Base-by-base conservation (phyloP, 2,888 invertebrate genomes). In the Scaptodrosophila latifasciaeformis region DNA sequence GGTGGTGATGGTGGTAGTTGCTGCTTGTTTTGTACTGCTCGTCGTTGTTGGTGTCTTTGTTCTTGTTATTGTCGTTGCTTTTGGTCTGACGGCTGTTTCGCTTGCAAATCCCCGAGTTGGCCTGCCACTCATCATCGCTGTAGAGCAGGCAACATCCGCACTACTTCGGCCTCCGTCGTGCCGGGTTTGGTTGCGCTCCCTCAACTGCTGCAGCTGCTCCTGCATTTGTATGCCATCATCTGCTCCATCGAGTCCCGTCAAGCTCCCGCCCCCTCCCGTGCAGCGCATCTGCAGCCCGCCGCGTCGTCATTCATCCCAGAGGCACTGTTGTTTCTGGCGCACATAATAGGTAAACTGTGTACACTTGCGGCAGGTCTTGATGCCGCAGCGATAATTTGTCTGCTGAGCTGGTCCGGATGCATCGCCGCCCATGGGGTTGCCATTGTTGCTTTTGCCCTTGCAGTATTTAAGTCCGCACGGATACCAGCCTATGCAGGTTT, bases 401-500 rank as follows among this genome's bases (percentile, higher is more conserved):
- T 89, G 89, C 27, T 62, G 67, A 52, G 63, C 59, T 31, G 45
- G 66, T 27, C 62, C 82, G 42, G 83, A 81, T 34, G 82, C 70
- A 59, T 82, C 82, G 21, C 55, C 62, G 30, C 21, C 60, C 18
- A 55, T 60, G 17, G 61, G 58, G 54, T 70, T 70, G 66, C 90
- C 89, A n/a, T n/a, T n/a, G 39, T 91, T 90, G 67, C 90, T 90
- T 85, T 93, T 93, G 39, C 93, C 93, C 80, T 95, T 94, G 87
- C 97, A 97, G 87, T 96, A 97, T 84, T 97, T 97, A 37, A 97
- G 89, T 17, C 96, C 96, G 86, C 97, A 97, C 0, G 97, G 97
- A 86, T 96, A 97, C 97, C 97, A 97, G 49, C 96, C 96, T 48
- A 97, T 92, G 85, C 96, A 96, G 61, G 92, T 90, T 88, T 96